Percentiles rank a stretch among this genome's conserved stretches.
phyloP scores from a whole-genome alignment of 2,113 vertebrate species.

The Aptenodytes patagonicus region DNA sequence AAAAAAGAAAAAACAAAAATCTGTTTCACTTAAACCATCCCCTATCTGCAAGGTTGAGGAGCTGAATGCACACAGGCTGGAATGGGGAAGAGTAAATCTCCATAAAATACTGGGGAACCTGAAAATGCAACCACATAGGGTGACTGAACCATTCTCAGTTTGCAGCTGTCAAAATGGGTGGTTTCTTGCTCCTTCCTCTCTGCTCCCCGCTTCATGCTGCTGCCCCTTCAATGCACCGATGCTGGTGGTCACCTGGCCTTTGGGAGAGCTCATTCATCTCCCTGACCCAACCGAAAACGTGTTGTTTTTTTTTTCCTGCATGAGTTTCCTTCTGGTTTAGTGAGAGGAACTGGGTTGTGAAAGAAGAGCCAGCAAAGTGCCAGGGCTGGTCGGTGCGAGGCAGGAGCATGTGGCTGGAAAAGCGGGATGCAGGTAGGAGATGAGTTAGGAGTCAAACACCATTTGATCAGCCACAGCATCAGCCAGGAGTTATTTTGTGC shows the following conservation, averaged over 20 bases:
- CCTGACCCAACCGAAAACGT: fast-evolving
- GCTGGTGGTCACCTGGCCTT: neutral
- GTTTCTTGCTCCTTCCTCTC: neutral
- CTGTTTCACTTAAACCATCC: neutral
- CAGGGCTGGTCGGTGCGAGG: neutral
- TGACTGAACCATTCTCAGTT: neutral
- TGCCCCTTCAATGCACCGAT: fast-evolving
- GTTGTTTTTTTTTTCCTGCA: neutral
- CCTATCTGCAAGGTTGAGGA: neutral
- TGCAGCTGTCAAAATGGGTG: neutral
- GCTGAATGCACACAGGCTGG: neutral
- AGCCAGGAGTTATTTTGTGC: neutral
- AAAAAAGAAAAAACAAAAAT: neutral
- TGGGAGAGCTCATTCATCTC: neutral
- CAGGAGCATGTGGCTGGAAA: neutral
- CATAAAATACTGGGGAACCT: neutral
- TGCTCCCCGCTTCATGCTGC: neutral
- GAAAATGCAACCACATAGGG: neutral
- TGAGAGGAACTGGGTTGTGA: neutral
- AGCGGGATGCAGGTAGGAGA: neutral
- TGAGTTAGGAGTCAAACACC: fast-evolving
- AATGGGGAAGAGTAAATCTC: neutral
- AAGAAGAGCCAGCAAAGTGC: neutral
- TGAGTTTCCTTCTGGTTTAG: neutral
- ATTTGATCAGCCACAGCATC: fast-evolving